Conservation (phyloP, 2,113 vertebrate genomes). For the Mesocricetus auratus region DNA sequence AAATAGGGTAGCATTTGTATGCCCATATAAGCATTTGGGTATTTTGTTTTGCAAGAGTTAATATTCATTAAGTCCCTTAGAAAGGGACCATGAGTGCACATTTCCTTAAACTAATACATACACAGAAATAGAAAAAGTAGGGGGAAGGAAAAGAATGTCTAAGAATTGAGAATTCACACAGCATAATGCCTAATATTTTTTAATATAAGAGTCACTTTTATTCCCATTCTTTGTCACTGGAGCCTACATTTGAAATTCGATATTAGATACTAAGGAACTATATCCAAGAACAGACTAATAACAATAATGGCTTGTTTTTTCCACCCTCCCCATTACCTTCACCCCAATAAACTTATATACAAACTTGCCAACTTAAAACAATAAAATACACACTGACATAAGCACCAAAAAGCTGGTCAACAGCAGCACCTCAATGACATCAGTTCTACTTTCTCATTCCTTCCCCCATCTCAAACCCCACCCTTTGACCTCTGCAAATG, state of each 20-base stretch:
- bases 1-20: slow-evolving; percentile 83
- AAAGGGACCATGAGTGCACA: slow-evolving; percentile 58
- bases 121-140: slow-evolving; percentile 31
- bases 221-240: slow-evolving; percentile 16
- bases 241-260: slow-evolving; percentile 32
- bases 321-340: slow-evolving; percentile 65
- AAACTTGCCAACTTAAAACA: slow-evolving; percentile 63
- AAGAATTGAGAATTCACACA: slow-evolving; percentile 47
- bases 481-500: slow-evolving; percentile 83
- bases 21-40: slow-evolving; percentile 68
- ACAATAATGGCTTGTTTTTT: slow-evolving; percentile 51
- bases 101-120: slow-evolving; percentile 68
- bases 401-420: slow-evolving; percentile 60
- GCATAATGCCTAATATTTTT: slow-evolving; percentile 34
- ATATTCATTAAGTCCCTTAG: slow-evolving; percentile 62
- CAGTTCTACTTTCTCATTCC: slow-evolving; percentile 77
- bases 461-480: slow-evolving; percentile 81
- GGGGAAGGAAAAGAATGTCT: slow-evolving; percentile 45
- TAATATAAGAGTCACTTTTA: slow-evolving; percentile 47
- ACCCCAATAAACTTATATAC: slow-evolving; percentile 45
- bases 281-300: slow-evolving; percentile 44
- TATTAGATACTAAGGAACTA: slow-evolving; percentile 33
- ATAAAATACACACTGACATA: slow-evolving; percentile 66
- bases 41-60: slow-evolving; percentile 52
- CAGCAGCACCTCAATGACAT: slow-evolving; percentile 54